A percentile compares a stretch with the other conserved stretches of the same genome.
phyloP scores from a whole-genome alignment of 2,888 invertebrate species.

The Erpobdella octoculata region DNA sequence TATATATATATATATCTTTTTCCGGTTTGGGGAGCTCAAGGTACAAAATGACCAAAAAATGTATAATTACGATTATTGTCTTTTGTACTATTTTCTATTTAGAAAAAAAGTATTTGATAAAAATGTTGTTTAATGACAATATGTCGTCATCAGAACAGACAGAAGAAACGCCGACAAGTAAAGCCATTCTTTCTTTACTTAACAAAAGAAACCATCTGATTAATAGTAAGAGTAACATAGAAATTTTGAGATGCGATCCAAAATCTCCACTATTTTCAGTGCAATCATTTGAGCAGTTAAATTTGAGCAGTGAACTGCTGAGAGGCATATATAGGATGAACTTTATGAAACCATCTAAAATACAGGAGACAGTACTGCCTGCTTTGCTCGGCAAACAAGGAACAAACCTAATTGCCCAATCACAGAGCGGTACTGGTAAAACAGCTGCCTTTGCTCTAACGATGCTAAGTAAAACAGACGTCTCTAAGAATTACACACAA shows the following conservation, averaged over 20 bases:
- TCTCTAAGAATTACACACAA: constrained; percentile 71
- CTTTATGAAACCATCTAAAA: constrained; percentile 96
- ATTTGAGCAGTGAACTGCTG: constrained; percentile 64
- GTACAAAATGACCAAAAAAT: too few species aligned
- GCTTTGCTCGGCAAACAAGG: constrained; percentile 74
- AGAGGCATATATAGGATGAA: constrained; percentile 73
- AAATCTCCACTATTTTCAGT: constrained; percentile 90
- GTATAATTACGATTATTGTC: too few species aligned
- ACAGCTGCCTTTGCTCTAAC: constrained; percentile 96
- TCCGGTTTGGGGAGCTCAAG: too few species aligned
- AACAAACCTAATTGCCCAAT: constrained; percentile 96
- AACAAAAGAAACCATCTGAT: too few species aligned
- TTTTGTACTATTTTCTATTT: too few species aligned
- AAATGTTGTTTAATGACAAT: too few species aligned
- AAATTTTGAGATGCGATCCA: constrained; percentile 82
- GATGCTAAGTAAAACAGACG: constrained; percentile 85
- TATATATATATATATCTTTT: too few species aligned
- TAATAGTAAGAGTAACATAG: constrained; percentile 75
- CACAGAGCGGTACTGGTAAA: constrained; percentile 97
- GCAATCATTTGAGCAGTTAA: constrained; percentile 56
- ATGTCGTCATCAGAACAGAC: too few species aligned
- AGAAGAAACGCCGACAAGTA: too few species aligned
- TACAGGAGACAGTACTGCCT: constrained; percentile 87
- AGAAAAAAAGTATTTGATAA: too few species aligned
- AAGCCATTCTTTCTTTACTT: too few species aligned